phyloP scores from a whole-genome alignment of 1,140 invertebrate genomes.

The Ptiloglossa arizonensis region DNA sequence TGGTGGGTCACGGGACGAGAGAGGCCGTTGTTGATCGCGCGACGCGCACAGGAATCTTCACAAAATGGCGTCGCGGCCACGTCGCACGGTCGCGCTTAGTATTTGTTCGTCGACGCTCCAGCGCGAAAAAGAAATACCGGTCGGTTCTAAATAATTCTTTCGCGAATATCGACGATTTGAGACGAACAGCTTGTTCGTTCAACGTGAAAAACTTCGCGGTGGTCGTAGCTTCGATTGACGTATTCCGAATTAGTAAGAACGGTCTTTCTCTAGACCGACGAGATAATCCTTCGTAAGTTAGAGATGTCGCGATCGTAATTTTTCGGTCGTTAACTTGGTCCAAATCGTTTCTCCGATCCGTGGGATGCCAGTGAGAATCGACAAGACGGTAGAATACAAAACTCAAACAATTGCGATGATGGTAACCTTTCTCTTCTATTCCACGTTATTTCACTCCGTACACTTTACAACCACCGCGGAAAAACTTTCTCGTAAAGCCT shows the following conservation, averaged over 20 bases:
- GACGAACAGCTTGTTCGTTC: too few relatives aligned
- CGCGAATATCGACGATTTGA: background rate
- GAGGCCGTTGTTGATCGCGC: conserved; percentile 50
- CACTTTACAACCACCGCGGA: conserved; percentile 23
- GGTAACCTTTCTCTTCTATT: conserved; percentile 5
- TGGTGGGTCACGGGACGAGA: conserved; percentile 59
- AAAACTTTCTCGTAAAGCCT: conserved; percentile 43
- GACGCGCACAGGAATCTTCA: conserved; percentile 61
- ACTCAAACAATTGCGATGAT: background rate
- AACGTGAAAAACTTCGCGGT: background rate
- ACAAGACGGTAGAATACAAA: background rate
- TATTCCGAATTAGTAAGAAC: background rate
- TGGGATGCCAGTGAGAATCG: background rate
- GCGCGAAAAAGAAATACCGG: conserved; percentile 57
- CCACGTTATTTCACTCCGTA: conserved; percentile 27
- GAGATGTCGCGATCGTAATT: background rate
- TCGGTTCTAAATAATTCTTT: conserved; percentile 24
- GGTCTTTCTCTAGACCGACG: background rate
- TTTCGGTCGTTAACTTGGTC: background rate
- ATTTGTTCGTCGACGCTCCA: conserved; percentile 66
- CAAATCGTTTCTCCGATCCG: conserved; percentile 22
- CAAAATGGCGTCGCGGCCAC: conserved; percentile 74
- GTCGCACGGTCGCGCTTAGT: conserved; percentile 66
- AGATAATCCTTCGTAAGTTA: background rate
- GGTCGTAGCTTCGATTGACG: background rate